These are phyloP conservation scores for Drosophila baimaii DNA, from an alignment of 1,140 invertebrate genomes.

Conservation along the genomic window DNA sequence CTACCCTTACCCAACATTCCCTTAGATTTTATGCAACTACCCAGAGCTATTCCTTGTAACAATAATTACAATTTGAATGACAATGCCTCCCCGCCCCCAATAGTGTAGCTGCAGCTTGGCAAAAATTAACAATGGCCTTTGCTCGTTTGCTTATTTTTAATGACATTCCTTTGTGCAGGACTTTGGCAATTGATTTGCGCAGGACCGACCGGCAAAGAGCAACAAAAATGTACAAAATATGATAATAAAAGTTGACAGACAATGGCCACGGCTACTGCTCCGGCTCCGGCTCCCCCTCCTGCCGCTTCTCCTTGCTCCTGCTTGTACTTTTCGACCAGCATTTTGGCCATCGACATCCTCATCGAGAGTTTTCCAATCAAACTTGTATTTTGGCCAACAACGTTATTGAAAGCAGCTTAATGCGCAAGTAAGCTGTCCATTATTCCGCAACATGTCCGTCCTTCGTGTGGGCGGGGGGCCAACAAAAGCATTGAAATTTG, in stretches of 20 bases:
- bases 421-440: slow-evolving; percentile 81
- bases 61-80: slow-evolving; percentile 26
- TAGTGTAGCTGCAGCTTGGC: not conserved
- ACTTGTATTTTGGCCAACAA: slow-evolving; percentile 72
- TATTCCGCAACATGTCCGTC: slow-evolving; percentile 73
- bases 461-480: slow-evolving; percentile 6
- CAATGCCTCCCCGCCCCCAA: not conserved
- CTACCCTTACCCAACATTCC: not conserved
- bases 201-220: slow-evolving; percentile 47
- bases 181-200: slow-evolving; percentile 67
- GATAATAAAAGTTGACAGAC: slow-evolving; percentile 66
- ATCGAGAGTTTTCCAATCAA: slow-evolving; percentile 77
- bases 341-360: slow-evolving; percentile 8
- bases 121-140: slow-evolving; percentile 10
- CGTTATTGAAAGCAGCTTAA: slow-evolving; percentile 80
- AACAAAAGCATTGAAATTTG: slow-evolving; percentile 71
- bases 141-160: slow-evolving; percentile 41
- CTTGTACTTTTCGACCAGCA: not conserved
- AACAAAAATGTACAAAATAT: slow-evolving; percentile 68
- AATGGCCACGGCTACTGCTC: slow-evolving; percentile 1
- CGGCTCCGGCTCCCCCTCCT: not conserved
- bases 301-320: not conserved
- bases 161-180: slow-evolving; percentile 44
- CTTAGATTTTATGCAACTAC: not conserved
- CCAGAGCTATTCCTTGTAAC: not conserved